Evolutionary conservation across 2,113 vertebrate species (phyloP).

Genomic region (Cavia aperea): DNA sequence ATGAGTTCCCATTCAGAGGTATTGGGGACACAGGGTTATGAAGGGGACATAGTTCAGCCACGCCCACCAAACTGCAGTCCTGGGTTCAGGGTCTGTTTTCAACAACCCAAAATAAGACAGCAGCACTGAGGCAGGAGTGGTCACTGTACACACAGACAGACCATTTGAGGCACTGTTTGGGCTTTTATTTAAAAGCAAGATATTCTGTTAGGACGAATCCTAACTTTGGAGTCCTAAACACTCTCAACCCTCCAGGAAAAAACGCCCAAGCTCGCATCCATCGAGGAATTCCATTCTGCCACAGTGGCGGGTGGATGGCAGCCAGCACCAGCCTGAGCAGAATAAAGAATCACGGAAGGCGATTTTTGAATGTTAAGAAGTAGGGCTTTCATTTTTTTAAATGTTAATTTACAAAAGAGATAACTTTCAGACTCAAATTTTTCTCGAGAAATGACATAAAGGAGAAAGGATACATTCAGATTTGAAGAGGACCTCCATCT

Average conservation of each 20-base stretch:
- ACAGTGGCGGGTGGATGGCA: rapidly evolving
- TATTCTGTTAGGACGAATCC: background rate
- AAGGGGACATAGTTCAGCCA: background rate
- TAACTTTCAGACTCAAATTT: background rate
- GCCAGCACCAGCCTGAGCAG: too few relatives aligned
- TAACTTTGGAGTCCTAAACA: background rate
- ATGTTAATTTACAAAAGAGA: background rate
- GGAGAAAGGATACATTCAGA: background rate
- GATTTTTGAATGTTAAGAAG: background rate
- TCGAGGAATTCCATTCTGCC: background rate
- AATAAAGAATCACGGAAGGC: background rate
- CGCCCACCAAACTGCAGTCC: background rate
- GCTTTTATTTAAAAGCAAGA: background rate
- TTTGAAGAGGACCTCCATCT: background rate
- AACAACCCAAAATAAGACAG: background rate
- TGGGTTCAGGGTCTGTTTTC: background rate
- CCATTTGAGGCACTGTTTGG: background rate
- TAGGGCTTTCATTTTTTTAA: background rate
- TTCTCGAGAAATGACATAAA: background rate
- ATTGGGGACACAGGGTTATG: background rate
- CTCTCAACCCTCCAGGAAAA: background rate
- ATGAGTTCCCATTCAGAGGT: background rate
- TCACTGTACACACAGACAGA: background rate
- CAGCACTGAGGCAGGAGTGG: background rate
- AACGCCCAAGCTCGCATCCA: rapidly evolving